Percentiles rank a stretch among this genome's conserved stretches.
phyloP scores from a whole-genome alignment of 2,888 invertebrate genomes.

The Hirtodrosophila alboralis region DNA sequence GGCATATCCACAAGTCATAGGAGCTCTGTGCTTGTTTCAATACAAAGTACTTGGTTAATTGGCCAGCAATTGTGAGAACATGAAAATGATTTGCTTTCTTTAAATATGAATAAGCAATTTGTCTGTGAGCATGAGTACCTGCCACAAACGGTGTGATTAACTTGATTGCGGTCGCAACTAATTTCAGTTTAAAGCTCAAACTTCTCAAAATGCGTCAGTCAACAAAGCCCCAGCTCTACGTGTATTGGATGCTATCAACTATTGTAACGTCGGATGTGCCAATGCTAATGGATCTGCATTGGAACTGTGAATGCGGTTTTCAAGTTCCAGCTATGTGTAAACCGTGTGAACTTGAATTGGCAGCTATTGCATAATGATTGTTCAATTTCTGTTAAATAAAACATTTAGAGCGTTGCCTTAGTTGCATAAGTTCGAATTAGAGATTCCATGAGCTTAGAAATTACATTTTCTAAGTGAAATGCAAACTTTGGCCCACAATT shows the following conservation, averaged over 20 bases:
- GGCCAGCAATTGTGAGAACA: slow-evolving; percentile 49
- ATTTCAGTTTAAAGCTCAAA: slow-evolving; percentile 32
- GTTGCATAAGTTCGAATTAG: too few species aligned
- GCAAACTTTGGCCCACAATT: too few species aligned
- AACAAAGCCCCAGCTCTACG: slow-evolving; percentile 15
- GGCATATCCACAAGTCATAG: slow-evolving; percentile 7
- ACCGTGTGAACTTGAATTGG: slow-evolving; percentile 33
- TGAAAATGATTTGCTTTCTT: slow-evolving; percentile 56
- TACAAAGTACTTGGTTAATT: slow-evolving; percentile 32
- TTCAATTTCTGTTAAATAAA: slow-evolving; percentile 5
- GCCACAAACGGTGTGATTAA: slow-evolving; percentile 54
- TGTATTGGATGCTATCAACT: slow-evolving; percentile 38
- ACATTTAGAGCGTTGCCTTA: too few species aligned
- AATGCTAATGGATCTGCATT: slow-evolving; percentile 20
- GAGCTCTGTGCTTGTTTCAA: slow-evolving; percentile 17
- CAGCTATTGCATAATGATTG: slow-evolving; percentile 15
- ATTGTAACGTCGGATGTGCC: slow-evolving; percentile 4
- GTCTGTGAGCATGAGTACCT: slow-evolving; percentile 50
- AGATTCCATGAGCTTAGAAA: too few species aligned
- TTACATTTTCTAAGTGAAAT: too few species aligned
- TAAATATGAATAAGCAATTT: slow-evolving; percentile 54
- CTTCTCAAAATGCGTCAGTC: slow-evolving; percentile 37
- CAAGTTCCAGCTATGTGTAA: not conserved
- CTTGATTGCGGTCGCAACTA: slow-evolving; percentile 62
- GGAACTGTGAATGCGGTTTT: slow-evolving; percentile 9